phyloP scores from a whole-genome alignment of 2,113 vertebrate species.

The Colistium nudipinnis region DNA sequence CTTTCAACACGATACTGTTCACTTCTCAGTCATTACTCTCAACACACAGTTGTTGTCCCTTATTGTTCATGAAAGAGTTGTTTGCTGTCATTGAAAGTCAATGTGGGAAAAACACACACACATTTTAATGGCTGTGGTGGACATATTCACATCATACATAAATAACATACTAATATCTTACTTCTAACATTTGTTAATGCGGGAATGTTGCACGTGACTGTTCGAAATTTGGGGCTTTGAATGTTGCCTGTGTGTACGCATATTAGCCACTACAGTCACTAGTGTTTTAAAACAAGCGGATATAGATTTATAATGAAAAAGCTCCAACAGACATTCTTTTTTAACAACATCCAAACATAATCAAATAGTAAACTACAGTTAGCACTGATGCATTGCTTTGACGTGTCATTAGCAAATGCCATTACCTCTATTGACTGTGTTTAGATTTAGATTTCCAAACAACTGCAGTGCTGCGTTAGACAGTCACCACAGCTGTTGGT shows the following conservation, averaged over 20 bases:
- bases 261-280: neutral
- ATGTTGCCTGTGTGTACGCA: neutral
- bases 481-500: neutral
- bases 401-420: slow-evolving; percentile 5
- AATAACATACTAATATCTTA: neutral
- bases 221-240: neutral
- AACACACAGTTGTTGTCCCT: neutral
- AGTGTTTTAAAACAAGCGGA: neutral
- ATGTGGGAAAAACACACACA: neutral
- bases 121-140: neutral
- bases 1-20: neutral
- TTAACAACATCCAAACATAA: neutral
- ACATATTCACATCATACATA: neutral
- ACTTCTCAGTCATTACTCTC: neutral
- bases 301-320: neutral
- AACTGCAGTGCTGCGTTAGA: neutral
- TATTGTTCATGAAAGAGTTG: neutral
- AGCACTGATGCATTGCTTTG: slow-evolving; percentile 10
- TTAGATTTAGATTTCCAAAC: slow-evolving; percentile 1
- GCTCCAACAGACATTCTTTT: neutral
- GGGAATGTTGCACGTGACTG: neutral
- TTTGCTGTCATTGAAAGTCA: neutral
- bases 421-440: slow-evolving; percentile 19
- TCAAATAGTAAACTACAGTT: neutral
- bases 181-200: neutral